Evolutionary conservation across 2,888 invertebrate species (phyloP).

Genomic region (Hesperia comma): DNA sequence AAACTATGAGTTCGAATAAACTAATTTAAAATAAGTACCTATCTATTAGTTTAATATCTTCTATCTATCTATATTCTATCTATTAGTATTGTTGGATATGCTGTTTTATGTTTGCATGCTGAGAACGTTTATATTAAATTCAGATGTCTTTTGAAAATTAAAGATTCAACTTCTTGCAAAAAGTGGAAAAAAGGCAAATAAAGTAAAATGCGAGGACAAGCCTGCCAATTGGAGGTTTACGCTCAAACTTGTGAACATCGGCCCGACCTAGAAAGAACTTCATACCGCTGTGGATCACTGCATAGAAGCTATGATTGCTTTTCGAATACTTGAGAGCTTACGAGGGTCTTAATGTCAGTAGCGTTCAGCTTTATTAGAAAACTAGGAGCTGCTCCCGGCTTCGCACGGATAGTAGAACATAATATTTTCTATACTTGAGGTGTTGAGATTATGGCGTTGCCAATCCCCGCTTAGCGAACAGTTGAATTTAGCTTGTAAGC

Average conservation of each 20-base stretch:
- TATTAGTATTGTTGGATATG: no score
- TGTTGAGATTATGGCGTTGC: no score
- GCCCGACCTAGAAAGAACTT: conserved; percentile 22
- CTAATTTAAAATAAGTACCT: no score
- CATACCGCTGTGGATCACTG: neutral
- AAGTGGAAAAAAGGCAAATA: neutral
- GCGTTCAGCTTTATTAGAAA: neutral
- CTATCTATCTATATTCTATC: no score
- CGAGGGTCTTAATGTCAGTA: neutral
- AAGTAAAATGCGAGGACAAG: conserved; percentile 22
- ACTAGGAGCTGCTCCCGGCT: no score
- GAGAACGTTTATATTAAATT: no score
- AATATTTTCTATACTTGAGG: no score
- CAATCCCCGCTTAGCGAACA: no score
- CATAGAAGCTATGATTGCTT: conserved; percentile 6
- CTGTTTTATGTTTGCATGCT: no score
- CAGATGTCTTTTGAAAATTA: neutral
- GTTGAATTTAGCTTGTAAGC: no score
- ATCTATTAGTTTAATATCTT: no score
- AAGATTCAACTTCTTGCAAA: neutral
- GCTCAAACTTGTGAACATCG: conserved; percentile 18
- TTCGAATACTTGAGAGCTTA: conserved; percentile 1
- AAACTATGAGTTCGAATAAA: neutral
- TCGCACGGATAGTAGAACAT: no score
- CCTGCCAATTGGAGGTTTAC: conserved; percentile 25